phyloP scores from a whole-genome alignment of 1,140 invertebrate species.

The Mizuhopecten yessoensis region DNA sequence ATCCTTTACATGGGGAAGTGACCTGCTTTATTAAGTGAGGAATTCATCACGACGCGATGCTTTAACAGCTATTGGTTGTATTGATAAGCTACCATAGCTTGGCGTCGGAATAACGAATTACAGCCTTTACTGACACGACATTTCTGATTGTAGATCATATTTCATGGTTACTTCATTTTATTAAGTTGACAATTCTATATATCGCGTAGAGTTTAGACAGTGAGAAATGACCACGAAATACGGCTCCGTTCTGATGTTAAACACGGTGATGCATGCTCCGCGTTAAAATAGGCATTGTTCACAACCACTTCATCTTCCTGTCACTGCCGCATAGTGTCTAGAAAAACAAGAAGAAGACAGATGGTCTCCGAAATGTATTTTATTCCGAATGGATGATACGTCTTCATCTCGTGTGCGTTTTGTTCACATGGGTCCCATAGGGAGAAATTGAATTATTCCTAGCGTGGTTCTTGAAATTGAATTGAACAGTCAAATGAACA shows the following conservation, averaged over 20 bases:
- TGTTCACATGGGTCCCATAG: constrained; percentile 31
- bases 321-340: constrained; percentile 31
- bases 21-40: background rate
- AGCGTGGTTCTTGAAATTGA: constrained; percentile 33
- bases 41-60: background rate
- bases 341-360: constrained; percentile 38
- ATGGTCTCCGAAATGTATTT: constrained; percentile 38
- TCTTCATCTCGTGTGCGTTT: constrained; percentile 37
- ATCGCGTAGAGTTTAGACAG: background rate
- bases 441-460: constrained; percentile 39
- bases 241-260: constrained; percentile 4
- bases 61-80: background rate
- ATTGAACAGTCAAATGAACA: constrained; percentile 34
- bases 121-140: background rate
- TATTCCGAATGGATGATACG: constrained; percentile 38
- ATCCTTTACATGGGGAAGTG: background rate
- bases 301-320: constrained; percentile 28
- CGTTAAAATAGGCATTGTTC: constrained; percentile 38
- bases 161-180: background rate
- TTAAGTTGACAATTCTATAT: constrained; percentile 35
- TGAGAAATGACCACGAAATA: constrained; percentile 39
- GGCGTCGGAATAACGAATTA: background rate
- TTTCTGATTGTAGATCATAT: constrained; percentile 7
- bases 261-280: background rate
- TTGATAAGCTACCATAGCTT: background rate